Conservation (phyloP, 2,888 invertebrate species). For the Dendrolimus pini region DNA sequence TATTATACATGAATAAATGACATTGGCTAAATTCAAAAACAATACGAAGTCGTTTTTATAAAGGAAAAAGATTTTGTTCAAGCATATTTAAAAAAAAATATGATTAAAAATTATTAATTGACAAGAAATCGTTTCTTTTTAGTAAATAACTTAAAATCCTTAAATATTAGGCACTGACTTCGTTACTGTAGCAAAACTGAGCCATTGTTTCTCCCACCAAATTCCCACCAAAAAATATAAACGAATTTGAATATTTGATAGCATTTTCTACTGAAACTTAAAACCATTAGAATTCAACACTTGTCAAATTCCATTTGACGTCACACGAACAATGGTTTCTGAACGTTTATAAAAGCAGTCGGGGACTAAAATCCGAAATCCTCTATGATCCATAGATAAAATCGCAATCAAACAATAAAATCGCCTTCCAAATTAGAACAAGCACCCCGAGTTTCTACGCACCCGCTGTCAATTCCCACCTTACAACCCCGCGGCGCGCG, state of each 20-base stretch:
- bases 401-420: constrained; percentile 70
- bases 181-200: no score
- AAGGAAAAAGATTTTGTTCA: no score
- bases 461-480: constrained; percentile 68
- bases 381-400: constrained; percentile 63
- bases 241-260: neutral
- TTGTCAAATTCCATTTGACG: constrained; percentile 13
- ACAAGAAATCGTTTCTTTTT: no score
- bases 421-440: constrained; percentile 42
- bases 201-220: no score
- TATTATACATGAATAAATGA: no score
- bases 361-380: constrained; percentile 30
- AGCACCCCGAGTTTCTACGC: constrained; percentile 40
- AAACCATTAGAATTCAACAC: constrained; percentile 13
- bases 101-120: no score
- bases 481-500: constrained; percentile 42
- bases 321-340: neutral
- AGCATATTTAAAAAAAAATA: no score
- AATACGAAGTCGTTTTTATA: no score
- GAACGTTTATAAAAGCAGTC: neutral
- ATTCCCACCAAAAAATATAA: no score
- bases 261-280: neutral
- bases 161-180: no score
- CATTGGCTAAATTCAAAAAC: no score
- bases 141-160: no score